Evolutionary conservation across 2,113 vertebrate species (phyloP).

Genomic region (Macquaria australasica): DNA sequence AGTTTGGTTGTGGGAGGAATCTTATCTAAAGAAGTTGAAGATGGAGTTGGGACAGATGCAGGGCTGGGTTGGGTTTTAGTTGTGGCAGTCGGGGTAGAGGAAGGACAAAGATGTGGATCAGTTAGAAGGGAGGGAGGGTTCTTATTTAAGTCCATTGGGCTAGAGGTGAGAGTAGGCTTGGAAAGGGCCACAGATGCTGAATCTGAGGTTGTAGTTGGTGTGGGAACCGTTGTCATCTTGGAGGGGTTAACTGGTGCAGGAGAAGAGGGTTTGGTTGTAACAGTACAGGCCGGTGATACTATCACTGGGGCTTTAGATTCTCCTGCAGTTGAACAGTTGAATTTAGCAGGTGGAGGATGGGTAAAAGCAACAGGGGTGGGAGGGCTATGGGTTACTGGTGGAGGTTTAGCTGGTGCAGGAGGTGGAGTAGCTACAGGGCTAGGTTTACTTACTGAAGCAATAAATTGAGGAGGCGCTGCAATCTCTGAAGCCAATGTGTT

Average conservation of each 20-base stretch:
- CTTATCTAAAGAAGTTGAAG: slow-evolving; percentile 48
- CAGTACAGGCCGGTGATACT: slow-evolving; percentile 8
- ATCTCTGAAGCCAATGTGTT: slow-evolving; percentile 56
- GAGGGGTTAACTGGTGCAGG: slow-evolving; percentile 8
- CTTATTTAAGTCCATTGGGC: slow-evolving; percentile 24
- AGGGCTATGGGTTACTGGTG: slow-evolving; percentile 42
- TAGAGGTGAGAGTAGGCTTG: slow-evolving; percentile 37
- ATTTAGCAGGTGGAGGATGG: slow-evolving; percentile 49
- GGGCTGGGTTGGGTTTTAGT: slow-evolving; percentile 39
- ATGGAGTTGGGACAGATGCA: slow-evolving; percentile 31
- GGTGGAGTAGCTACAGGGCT: slow-evolving; percentile 33
- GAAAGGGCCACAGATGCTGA: slow-evolving; percentile 17
- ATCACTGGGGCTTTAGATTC: slow-evolving; percentile 38
- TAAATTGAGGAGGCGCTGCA: slow-evolving; percentile 18
- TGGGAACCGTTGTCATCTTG: slow-evolving; percentile 34
- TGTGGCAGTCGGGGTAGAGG: neutral
- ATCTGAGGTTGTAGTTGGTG: slow-evolving; percentile 24
- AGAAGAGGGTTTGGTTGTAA: slow-evolving; percentile 35
- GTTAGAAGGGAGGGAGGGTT: slow-evolving; percentile 17
- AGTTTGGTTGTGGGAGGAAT: slow-evolving; percentile 40
- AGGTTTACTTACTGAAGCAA: slow-evolving; percentile 59
- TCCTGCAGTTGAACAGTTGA: slow-evolving; percentile 25
- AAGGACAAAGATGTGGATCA: slow-evolving; percentile 24
- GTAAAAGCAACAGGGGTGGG: slow-evolving; percentile 28
- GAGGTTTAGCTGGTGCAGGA: slow-evolving; percentile 38